Percentiles rank a stretch among this genome's conserved stretches.
Evolutionary conservation across 2,113 vertebrate genomes (phyloP).

Genomic region (Myiozetetes cayanensis): DNA sequence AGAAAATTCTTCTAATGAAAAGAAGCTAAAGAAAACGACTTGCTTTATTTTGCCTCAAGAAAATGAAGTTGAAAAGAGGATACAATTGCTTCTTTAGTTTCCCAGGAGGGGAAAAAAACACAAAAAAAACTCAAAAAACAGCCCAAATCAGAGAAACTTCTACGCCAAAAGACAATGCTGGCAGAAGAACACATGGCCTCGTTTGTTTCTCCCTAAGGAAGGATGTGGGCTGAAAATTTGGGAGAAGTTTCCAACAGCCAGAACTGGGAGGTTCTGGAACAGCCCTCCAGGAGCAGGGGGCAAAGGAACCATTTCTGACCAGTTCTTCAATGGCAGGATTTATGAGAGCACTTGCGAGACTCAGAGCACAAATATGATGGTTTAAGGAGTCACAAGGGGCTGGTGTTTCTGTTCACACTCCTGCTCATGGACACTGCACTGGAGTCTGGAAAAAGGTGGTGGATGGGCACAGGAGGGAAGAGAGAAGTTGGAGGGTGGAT

Average conservation of each 20-base stretch:
- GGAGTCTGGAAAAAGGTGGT: background rate
- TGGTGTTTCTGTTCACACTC: background rate
- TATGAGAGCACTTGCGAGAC: background rate
- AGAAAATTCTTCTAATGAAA: background rate
- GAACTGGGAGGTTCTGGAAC: background rate
- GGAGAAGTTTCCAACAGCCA: background rate
- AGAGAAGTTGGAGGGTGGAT: background rate
- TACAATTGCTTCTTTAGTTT: background rate
- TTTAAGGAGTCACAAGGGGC: background rate
- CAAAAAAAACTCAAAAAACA: too few species aligned
- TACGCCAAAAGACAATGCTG: background rate
- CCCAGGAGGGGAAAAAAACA: background rate
- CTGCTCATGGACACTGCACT: background rate
- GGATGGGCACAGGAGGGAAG: background rate
- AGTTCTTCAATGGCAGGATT: background rate
- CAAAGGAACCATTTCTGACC: background rate
- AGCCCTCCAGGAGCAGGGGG: background rate
- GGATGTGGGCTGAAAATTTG: background rate
- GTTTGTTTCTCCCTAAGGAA: background rate
- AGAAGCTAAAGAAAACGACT: background rate
- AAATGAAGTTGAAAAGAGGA: background rate
- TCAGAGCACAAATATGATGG: background rate
- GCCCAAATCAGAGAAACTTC: background rate
- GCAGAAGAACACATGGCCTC: background rate
- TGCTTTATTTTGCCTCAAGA: background rate